Evolutionary conservation across 2,113 vertebrate genomes (phyloP).

Genomic region (Nesoenas mayeri): DNA sequence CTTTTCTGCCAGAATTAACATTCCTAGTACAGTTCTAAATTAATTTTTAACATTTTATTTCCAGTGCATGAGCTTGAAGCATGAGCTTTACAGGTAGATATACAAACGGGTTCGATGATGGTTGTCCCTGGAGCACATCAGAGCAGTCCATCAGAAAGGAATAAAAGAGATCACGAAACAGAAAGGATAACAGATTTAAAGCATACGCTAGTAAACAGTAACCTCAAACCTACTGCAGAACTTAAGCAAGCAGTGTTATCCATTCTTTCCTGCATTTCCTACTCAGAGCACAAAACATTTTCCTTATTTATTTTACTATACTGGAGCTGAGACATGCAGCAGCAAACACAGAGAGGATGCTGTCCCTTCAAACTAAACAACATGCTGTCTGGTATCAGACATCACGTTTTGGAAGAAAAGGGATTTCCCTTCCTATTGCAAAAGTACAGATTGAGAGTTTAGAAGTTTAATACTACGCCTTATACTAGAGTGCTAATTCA

Average conservation of each 20-base stretch:
- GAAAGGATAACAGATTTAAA: not conserved
- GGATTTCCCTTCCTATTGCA: not conserved
- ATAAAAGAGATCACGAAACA: not conserved
- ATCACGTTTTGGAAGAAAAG: not conserved
- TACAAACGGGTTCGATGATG: not conserved
- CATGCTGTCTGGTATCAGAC: not conserved
- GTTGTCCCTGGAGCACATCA: not conserved
- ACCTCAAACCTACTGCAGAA: not conserved
- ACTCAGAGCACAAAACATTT: not conserved
- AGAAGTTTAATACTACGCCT: not conserved
- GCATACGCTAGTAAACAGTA: not conserved
- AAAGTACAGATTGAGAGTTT: not conserved
- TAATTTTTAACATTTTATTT: not conserved
- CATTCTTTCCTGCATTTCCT: not conserved
- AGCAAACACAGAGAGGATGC: not conserved
- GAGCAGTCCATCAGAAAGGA: not conserved
- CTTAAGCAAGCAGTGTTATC: not conserved
- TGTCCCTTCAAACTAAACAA: not conserved
- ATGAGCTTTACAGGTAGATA: not conserved
- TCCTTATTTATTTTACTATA: not conserved
- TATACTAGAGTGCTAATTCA: not conserved
- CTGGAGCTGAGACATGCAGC: not conserved
- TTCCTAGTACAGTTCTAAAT: not conserved
- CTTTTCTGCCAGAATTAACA: constrained; percentile 2
- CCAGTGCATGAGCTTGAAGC: not conserved